Conservation (phyloP, 1,140 invertebrate genomes). For the Pinna nobilis region DNA sequence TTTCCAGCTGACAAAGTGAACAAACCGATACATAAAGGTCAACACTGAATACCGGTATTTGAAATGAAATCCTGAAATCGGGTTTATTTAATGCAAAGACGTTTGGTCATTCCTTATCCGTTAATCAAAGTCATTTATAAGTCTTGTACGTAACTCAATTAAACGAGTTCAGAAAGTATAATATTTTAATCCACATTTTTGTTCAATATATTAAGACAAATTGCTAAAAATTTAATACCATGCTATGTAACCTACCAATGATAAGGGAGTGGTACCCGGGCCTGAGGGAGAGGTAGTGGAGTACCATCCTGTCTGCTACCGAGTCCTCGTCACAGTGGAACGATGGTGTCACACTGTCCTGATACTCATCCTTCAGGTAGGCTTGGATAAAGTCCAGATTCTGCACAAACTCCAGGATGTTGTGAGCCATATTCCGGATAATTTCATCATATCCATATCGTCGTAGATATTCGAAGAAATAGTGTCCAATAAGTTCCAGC, state of each 20-base stretch:
- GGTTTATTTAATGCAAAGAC: no score
- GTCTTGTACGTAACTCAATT: no score
- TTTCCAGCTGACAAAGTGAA: no score
- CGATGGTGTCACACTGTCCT: slow-evolving; percentile 55
- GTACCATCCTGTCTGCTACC: slow-evolving; percentile 53
- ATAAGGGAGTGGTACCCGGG: slow-evolving; percentile 52
- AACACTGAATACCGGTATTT: no score
- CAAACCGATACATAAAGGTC: no score
- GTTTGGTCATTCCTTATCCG: no score
- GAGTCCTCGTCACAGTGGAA: slow-evolving; percentile 62
- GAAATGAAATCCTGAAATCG: no score
- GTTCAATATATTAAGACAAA: no score
- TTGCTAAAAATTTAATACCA: background rate
- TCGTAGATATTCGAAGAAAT: slow-evolving; percentile 47
- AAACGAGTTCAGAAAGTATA: no score
- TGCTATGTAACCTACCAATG: slow-evolving; percentile 33
- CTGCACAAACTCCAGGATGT: slow-evolving; percentile 60
- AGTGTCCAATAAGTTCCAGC: slow-evolving; percentile 54
- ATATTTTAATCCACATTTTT: no score
- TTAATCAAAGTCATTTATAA: no score
- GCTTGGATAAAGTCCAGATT: slow-evolving; percentile 59
- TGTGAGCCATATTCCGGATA: slow-evolving; percentile 55
- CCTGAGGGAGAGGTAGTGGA: slow-evolving; percentile 57
- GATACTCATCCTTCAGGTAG: slow-evolving; percentile 49
- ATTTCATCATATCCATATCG: slow-evolving; percentile 56